Evolutionary conservation across 2,888 invertebrate genomes (phyloP), one percentile per base, ranked within the genome.

Genomic region (Idaea dimidiata): DNA sequence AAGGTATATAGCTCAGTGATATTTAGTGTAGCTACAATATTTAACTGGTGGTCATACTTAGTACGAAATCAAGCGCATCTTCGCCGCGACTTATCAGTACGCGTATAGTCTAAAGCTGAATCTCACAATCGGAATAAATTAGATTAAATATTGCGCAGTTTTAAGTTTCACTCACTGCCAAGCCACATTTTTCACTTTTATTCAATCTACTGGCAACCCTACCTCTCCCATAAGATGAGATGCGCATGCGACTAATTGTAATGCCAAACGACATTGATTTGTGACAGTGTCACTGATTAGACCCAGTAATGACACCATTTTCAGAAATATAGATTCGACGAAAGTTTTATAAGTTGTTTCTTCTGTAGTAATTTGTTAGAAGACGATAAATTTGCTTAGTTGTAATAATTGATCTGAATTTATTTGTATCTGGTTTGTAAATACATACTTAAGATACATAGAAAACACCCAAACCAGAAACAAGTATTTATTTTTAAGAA

Each of bases 111-210:
- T n/a, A n/a, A n/a, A n/a, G n/a, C n/a, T n/a, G n/a, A n/a, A n/a
- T n/a, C n/a, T n/a, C n/a, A n/a, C n/a, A n/a, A n/a, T n/a, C n/a
- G n/a, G n/a, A n/a, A n/a, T n/a, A n/a, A n/a, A n/a, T 10, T 43
- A 0, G 14, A 43, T 8, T 14, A 43, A 8, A 43, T 8, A 43
- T 43, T 43, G 10, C 14, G 10, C 33, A 7, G n/a, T n/a, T 43
- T 43, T 10, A 43, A 43, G 14, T 33, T 32, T 32, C 7, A 7
- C 33, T 6, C 7, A 24, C 24, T 24, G 24, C 24, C 33, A 33
- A 3, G 33, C 14, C 5, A 33, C 33, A 10, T 10, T 33, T 33
- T 33, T 33, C 7, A 1, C 33, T 43, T 83, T 79, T 77, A 77
- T 78, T 77, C 10, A 8, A 14, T 56, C 43, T 10, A 14, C 14